phyloP scores from a whole-genome alignment of 1,140 invertebrate genomes.

The Drosophila ogumai region DNA sequence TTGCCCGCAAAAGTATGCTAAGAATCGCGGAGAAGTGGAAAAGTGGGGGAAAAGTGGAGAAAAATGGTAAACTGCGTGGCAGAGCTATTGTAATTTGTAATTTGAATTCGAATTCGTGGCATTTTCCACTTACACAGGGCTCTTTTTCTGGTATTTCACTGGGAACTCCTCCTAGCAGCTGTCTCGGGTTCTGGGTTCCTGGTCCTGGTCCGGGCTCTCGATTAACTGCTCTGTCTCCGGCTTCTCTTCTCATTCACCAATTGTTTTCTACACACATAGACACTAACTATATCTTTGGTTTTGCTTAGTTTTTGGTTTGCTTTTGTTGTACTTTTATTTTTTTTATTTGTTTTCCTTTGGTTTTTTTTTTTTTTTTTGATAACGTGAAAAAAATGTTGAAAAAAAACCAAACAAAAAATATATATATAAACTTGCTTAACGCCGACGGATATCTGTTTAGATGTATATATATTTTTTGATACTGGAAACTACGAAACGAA shows the following conservation, averaged over 20 bases:
- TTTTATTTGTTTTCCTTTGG: neutral
- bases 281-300: conserved; percentile 16
- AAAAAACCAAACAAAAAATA: conserved; percentile 50
- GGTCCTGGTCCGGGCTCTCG: neutral
- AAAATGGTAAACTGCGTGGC: neutral
- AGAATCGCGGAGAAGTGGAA: neutral
- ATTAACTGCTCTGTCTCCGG: neutral
- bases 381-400: conserved; percentile 44
- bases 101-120: conserved; percentile 1
- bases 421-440: neutral
- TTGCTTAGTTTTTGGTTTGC: neutral
- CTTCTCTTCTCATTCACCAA: conserved; percentile 1
- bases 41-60: neutral
- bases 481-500: neutral
- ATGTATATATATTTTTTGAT: neutral
- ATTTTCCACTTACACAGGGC: conserved; percentile 41
- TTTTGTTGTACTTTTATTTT: neutral
- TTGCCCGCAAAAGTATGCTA: conserved; percentile 31
- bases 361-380: neutral
- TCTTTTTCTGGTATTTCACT: conserved; percentile 39
- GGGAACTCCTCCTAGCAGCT: neutral
- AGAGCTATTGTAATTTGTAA: conserved; percentile 1
- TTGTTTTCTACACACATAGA: conserved; percentile 24
- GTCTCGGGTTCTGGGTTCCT: conserved; percentile 10
- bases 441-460: conserved; percentile 53